Conservation (phyloP, 2,888 invertebrate genomes). For the Habrosyne pyritoides region DNA sequence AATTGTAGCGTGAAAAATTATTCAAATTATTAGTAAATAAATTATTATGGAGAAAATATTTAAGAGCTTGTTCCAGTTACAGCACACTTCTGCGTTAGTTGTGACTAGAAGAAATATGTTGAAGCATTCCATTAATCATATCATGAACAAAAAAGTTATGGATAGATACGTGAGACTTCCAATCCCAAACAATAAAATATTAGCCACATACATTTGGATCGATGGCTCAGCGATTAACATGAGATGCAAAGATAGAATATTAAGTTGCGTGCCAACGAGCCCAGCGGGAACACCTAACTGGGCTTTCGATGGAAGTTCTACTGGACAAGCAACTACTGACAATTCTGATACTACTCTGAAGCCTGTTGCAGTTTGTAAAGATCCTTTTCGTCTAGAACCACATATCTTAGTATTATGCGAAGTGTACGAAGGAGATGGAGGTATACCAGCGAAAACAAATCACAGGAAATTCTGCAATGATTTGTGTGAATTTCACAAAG, state of each 20-base stretch:
- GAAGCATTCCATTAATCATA: slow-evolving; percentile 72
- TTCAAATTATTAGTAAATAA: neutral
- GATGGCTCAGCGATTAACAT: slow-evolving; percentile 90
- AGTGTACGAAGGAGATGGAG: slow-evolving; percentile 88
- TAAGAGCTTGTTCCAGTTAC: neutral
- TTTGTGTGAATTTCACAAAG: slow-evolving; percentile 86
- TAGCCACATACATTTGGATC: slow-evolving; percentile 90
- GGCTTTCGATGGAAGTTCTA: slow-evolving; percentile 97
- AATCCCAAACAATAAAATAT: slow-evolving; percentile 82
- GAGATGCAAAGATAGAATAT: slow-evolving; percentile 87
- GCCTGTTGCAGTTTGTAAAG: slow-evolving; percentile 94
- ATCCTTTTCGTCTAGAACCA: slow-evolving; percentile 94
- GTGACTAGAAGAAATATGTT: slow-evolving; percentile 52
- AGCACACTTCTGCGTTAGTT: neutral
- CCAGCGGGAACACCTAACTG: slow-evolving; percentile 87
- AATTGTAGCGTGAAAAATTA: neutral
- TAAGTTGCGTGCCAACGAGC: slow-evolving; percentile 84
- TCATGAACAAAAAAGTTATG: slow-evolving; percentile 73
- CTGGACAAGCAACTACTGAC: slow-evolving; percentile 90
- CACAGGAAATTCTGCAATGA: slow-evolving; percentile 88
- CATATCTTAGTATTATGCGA: slow-evolving; percentile 95
- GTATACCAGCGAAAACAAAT: slow-evolving; percentile 88
- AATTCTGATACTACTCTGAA: slow-evolving; percentile 95
- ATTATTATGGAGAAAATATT: neutral
- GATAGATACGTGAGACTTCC: slow-evolving; percentile 83